These are phyloP conservation scores for Gopherus flavomarginatus DNA, from an alignment of 2,113 vertebrate genomes.

Conservation along the genomic window DNA sequence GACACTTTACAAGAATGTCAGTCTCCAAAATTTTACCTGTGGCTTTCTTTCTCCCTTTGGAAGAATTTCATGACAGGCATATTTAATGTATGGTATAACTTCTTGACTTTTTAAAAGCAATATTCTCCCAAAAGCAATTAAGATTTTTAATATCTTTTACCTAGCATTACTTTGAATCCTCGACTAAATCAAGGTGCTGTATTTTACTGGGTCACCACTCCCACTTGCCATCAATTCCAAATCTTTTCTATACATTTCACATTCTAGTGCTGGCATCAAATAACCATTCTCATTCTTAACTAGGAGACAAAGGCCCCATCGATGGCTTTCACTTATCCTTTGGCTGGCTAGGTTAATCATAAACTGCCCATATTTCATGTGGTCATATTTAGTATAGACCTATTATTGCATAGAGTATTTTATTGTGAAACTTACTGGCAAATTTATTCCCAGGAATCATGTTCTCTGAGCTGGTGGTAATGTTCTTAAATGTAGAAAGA, in stretches of 20 bases:
- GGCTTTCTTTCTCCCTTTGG: not conserved
- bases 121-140: not conserved
- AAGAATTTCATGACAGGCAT: not conserved
- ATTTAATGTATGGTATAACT: not conserved
- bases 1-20: not conserved
- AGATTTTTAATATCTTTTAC: accelerated
- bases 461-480: not conserved
- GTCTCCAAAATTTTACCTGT: not conserved
- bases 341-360: not conserved
- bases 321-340: not conserved
- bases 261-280: not conserved
- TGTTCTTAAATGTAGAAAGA: not conserved
- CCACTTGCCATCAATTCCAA: not conserved
- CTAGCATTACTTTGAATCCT: not conserved
- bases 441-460: not conserved
- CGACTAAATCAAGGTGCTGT: not conserved
- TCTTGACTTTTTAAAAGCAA: not conserved
- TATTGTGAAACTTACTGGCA: not conserved
- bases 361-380: not conserved
- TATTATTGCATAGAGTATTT: not conserved
- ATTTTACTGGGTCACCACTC: not conserved
- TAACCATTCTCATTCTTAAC: not conserved
- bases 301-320: not conserved
- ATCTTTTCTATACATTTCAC: not conserved
- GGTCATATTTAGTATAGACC: not conserved